Conservation (phyloP, 2,113 vertebrate species). For the Pyxicephalus adspersus region DNA sequence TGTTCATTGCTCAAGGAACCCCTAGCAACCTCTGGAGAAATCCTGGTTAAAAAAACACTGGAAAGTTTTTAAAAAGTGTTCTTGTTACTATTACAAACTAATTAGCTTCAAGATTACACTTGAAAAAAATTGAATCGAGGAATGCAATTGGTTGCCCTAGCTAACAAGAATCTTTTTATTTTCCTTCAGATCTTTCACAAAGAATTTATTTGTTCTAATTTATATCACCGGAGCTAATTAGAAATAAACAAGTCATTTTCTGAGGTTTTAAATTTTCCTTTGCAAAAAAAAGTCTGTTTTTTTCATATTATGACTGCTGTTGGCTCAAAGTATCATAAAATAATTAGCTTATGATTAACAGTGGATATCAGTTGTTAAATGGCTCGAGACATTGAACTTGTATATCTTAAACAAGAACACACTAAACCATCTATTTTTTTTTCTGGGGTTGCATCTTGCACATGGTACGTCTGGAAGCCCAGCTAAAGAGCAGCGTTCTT, state of each 20-base stretch:
- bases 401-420: slow-evolving; percentile 17
- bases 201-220: background rate
- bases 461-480: slow-evolving; percentile 17
- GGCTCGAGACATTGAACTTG: background rate
- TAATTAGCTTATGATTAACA: slow-evolving; percentile 35
- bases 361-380: background rate
- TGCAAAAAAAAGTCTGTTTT: background rate
- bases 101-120: no score
- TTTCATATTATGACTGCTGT: background rate
- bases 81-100: no score
- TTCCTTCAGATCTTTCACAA: no score
- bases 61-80: no score
- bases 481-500: slow-evolving; percentile 30
- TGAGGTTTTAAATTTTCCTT: background rate
- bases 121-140: no score
- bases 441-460: slow-evolving; percentile 8
- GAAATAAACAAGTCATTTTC: background rate
- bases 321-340: slow-evolving; percentile 4
- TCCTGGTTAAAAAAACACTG: no score
- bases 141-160: no score
- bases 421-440: background rate
- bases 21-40: no score
- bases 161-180: no score
- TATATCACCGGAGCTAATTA: background rate
- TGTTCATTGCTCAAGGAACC: no score